Percentiles rank a stretch among this genome's conserved stretches.
phyloP scores from a whole-genome alignment of 2,888 invertebrate species.

The Dendrolimus pini region DNA sequence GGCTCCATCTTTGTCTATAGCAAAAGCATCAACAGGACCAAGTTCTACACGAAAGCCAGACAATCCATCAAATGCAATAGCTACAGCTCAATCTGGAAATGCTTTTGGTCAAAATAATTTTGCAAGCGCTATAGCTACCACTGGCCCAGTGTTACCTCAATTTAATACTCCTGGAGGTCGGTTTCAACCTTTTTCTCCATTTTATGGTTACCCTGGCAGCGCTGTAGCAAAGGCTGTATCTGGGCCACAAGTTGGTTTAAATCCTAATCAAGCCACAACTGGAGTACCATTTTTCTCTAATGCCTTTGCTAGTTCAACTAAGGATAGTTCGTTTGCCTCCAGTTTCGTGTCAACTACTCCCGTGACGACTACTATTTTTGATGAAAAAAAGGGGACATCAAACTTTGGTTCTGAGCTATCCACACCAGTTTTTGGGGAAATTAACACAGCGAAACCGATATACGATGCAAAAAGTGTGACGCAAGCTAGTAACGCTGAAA shows the following conservation, averaged over 20 bases:
- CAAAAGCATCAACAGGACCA: not conserved
- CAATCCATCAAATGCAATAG: not conserved
- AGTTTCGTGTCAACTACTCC: not conserved
- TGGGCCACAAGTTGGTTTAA: not conserved
- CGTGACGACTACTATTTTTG: constrained; percentile 9
- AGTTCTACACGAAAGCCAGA: not conserved
- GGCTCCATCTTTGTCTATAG: not conserved
- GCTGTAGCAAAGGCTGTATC: not conserved
- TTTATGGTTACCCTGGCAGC: not conserved
- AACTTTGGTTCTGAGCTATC: too few relatives aligned
- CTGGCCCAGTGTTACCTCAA: not conserved
- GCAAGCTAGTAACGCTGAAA: not conserved
- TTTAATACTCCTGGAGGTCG: not conserved
- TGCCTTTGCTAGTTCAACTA: constrained; percentile 8
- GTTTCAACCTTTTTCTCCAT: not conserved
- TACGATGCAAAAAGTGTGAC: too few relatives aligned
- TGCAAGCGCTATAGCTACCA: not conserved
- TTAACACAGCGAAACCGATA: too few relatives aligned
- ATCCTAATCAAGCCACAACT: not conserved
- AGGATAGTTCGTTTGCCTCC: constrained; percentile 10
- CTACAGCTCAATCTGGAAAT: not conserved
- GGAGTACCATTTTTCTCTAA: constrained; percentile 1
- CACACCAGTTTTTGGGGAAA: too few relatives aligned
- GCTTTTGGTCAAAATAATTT: not conserved
- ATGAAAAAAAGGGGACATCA: constrained; percentile 13